Base-by-base conservation (phyloP, 37 sponge, comb jelly and placozoan genomes). In the Sycon ciliatum region DNA sequence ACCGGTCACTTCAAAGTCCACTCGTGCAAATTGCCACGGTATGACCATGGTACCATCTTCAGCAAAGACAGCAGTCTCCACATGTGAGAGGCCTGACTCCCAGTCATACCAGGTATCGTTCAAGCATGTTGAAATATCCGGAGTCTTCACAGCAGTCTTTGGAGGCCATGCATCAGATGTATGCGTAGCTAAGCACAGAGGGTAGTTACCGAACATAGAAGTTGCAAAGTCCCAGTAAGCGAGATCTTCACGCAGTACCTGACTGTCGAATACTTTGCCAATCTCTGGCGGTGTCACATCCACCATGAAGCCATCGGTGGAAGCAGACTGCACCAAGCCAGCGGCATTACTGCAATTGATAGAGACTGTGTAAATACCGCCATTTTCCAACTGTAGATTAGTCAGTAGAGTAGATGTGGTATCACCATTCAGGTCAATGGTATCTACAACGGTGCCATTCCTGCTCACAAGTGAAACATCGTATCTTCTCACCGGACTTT, bases 161-260 rank as follows among this genome's bases (percentile, higher is more conserved):
- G 16, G 24, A 9, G 63, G 63, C 63, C 63, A 60, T 22, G 7
- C 27, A 28, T 9, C 63, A 7, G 11, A 11, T 24, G 9, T 23
- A 28, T 60, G 7, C 22, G 7, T 22, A 11, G 24, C 7, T 28
- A 60, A 24, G 32, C 63, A 60, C 11, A 24, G 9, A 22, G 7
- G 63, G 16, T 23, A 60, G 63, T 60, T 60, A 30, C 24, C 63
- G 24, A 9, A 60, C 11, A 24, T 11, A 22, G 63, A 60, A 22
- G 63, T 60, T 30, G 63, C 11, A 60, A 60, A 60, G 7, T 28
- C 31, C 63, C 63, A 60, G 63, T 30, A 60, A 9, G 7, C 26
- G 63, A 60, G 7, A 60, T 60, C 63, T 60, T 60, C 24, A 7
- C 63, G 22, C 7, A 60, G 22, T 11, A 23, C 26, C 7, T 23